These are phyloP conservation scores for Leptinotarsa rubiginosa DNA, from an alignment of 2,888 invertebrate species.

Conservation along the genomic window DNA sequence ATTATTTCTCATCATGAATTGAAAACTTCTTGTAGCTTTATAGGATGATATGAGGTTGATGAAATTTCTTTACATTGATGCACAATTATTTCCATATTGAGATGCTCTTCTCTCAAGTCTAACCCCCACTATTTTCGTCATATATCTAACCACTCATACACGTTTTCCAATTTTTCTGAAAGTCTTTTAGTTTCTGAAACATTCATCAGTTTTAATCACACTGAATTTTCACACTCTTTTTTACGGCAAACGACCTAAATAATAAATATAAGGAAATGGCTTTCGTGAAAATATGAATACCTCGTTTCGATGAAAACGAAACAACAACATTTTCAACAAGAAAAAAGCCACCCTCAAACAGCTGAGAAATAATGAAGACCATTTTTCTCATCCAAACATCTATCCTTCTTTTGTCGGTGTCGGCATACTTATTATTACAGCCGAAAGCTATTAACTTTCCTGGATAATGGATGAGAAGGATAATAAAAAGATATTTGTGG, in stretches of 20 bases:
- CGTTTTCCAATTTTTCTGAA: not conserved
- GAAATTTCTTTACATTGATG: too few relatives aligned
- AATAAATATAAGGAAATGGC: not conserved
- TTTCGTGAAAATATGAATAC: not conserved
- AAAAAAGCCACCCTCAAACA: not conserved
- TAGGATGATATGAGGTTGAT: too few relatives aligned
- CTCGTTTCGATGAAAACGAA: not conserved
- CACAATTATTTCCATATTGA: too few relatives aligned
- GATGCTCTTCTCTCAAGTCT: too few relatives aligned
- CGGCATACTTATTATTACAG: conserved; percentile 14
- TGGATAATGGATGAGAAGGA: conserved; percentile 15
- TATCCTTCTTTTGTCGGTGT: conserved; percentile 5
- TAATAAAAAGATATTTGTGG: conserved; percentile 14
- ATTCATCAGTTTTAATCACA: not conserved
- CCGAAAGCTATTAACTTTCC: conserved; percentile 5
- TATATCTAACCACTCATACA: not conserved
- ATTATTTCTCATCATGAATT: too few relatives aligned
- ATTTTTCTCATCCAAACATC: not conserved
- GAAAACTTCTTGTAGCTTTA: too few relatives aligned
- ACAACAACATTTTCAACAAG: not conserved
- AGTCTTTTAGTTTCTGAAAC: not conserved
- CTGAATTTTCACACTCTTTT: not conserved
- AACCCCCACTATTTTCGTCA: not conserved
- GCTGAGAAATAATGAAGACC: not conserved
- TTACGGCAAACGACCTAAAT: not conserved